Evolutionary conservation across 2,888 invertebrate genomes (phyloP).

Genomic region (Flexamia atlantica): DNA sequence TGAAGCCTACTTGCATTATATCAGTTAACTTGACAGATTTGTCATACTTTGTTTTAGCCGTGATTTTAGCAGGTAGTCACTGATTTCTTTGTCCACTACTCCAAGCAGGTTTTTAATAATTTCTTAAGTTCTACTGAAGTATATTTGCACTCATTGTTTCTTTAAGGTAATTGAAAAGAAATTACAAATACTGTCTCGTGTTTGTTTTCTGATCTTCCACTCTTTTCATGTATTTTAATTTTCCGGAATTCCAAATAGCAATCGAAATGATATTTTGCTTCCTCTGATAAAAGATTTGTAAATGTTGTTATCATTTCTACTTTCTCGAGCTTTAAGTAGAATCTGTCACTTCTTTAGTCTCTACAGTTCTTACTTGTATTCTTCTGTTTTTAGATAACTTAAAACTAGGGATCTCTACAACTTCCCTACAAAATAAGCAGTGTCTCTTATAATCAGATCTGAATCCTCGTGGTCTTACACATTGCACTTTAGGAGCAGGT

Average conservation of each 20-base stretch:
- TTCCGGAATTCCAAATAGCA: neutral
- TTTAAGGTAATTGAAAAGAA: neutral
- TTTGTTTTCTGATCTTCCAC: neutral
- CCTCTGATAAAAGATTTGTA: neutral
- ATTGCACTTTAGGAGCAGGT: neutral
- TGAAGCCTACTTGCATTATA: neutral
- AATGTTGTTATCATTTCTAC: neutral
- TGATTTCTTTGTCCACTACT: neutral
- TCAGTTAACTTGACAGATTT: neutral
- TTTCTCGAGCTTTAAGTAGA: slow-evolving; percentile 1
- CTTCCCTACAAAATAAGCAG: slow-evolving; percentile 3
- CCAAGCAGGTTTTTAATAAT: neutral
- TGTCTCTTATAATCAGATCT: neutral
- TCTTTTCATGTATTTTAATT: neutral
- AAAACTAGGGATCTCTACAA: neutral
- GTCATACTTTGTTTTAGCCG: neutral
- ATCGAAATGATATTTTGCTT: neutral
- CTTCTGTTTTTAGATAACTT: slow-evolving; percentile 18
- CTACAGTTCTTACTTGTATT: neutral
- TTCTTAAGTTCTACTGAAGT: slow-evolving; percentile 4
- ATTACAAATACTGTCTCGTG: neutral
- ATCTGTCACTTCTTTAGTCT: neutral
- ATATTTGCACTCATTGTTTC: slow-evolving; percentile 11
- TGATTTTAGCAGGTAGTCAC: neutral
- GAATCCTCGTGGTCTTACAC: neutral